Evolutionary conservation across 2,797 vertebrate genomes (phyloP), one percentile per base, ranked within the genome.

Genomic region (Holocentrus rufus): DNA sequence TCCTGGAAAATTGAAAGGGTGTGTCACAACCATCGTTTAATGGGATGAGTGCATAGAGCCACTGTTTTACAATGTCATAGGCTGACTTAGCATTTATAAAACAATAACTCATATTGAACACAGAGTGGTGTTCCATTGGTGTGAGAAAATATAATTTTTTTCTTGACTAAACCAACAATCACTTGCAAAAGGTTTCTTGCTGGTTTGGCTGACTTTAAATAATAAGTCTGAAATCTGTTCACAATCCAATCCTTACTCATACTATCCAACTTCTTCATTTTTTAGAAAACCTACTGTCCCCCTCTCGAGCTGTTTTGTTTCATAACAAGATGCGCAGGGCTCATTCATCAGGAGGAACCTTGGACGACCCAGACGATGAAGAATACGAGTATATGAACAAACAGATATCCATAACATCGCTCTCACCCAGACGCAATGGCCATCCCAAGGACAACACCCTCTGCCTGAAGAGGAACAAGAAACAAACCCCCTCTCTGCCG

Each of bases 351-450:
- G 69, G 74, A 7, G 69, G 74, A 7, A 71, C 87, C 42, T 56
- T 91, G 70, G 87, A 88, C 1, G 81, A 90, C 31, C 80, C 86
- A 23, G 87, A 91, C 4, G 74, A 88, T 47, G 92, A 94, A 65
- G 92, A 95, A 56, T 95, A 95, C 2, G 93, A 95, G 86, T 95
- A 95, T 54, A 95, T 95, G 94, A 95, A 94, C 92, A 93, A 93
- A 67, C 93, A 93, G 86, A 85, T 68, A 0, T 72, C 61, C 34
- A 67, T 75, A 56, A 77, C 71, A 39, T 76, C 84, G 20, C 76
- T 78, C 58, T 82, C 74, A 4, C 64, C 59, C 42, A 87, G 79
- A 23, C 79, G 81, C 27, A 86, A 49, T 56, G 85, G 71, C 39
- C 74, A 57, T 65, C 70, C 61, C 30, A 81, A 77, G 62, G 83